Conservation (phyloP, 2,797 vertebrate genomes). For the Pogoniulus pusillus region DNA sequence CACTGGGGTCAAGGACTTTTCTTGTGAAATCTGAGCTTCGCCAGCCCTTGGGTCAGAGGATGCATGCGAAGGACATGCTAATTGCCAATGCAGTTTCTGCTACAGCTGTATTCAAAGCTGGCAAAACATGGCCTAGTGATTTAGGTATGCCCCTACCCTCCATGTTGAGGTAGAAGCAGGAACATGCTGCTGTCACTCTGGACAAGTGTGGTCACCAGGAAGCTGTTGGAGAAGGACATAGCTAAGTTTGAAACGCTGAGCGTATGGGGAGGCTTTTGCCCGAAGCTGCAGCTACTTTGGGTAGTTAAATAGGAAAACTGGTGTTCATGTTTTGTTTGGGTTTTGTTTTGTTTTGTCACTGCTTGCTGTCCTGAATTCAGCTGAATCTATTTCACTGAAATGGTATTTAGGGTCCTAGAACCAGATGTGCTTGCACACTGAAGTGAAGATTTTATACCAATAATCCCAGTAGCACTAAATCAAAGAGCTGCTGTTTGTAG, state of each 20-base stretch:
- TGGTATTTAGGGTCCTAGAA: background rate
- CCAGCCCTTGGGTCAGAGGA: background rate
- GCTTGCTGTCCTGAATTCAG: background rate
- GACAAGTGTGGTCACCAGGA: background rate
- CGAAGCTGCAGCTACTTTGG: background rate
- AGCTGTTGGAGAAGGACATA: background rate
- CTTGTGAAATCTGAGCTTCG: background rate
- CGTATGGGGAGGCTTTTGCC: background rate
- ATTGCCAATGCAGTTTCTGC: background rate
- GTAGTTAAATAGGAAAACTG: background rate
- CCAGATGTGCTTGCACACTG: background rate
- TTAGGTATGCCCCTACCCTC: background rate
- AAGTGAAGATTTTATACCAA: background rate
- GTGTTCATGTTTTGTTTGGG: background rate
- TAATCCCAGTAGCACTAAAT: background rate
- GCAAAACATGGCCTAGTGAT: background rate
- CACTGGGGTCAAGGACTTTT: background rate
- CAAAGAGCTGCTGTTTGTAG: background rate
- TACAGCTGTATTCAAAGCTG: background rate
- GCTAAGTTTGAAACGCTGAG: background rate
- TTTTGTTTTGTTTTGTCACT: background rate
- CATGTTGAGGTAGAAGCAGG: background rate
- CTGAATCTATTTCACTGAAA: background rate
- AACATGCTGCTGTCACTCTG: background rate
- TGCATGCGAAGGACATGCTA: background rate